A percentile compares a stretch with the other conserved stretches of the same genome.
Evolutionary conservation across 1,140 invertebrate genomes (phyloP).

Genomic region (Agrilus planipennis): DNA sequence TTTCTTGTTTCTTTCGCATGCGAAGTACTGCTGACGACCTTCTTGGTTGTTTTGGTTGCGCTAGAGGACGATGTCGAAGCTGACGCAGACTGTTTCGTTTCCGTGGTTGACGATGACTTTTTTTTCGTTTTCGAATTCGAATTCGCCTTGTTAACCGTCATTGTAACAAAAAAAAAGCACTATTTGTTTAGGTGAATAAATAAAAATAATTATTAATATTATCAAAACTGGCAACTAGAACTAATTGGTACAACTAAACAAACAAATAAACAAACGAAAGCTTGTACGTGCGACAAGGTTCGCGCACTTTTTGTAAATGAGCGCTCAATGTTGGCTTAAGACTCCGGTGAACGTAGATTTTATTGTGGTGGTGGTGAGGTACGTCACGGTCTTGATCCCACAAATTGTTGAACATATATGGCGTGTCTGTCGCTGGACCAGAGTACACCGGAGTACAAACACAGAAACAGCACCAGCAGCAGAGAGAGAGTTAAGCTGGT

Average conservation of each 20-base stretch:
- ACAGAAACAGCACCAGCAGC: too few species aligned
- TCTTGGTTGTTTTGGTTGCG: constrained; percentile 14
- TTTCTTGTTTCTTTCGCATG: constrained; percentile 4
- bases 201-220: constrained; percentile 9
- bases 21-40: constrained; percentile 1
- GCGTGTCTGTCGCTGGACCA: too few species aligned
- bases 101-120: constrained; percentile 13
- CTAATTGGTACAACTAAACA: constrained; percentile 12
- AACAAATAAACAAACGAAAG: constrained; percentile 8
- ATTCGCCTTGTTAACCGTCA: constrained; percentile 28
- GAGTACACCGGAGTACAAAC: too few species aligned
- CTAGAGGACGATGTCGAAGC: background rate
- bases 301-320: constrained; percentile 24
- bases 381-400: constrained; percentile 19
- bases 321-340: constrained; percentile 6
- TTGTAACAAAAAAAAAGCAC: constrained; percentile 17
- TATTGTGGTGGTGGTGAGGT: constrained; percentile 11
- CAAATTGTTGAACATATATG: constrained; percentile 27
- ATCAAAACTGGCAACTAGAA: constrained; percentile 12
- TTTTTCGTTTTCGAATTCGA: constrained; percentile 21
- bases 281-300: constrained; percentile 14
- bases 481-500: too few species aligned
- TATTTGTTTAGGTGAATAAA: constrained; percentile 7
- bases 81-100: constrained; percentile 11
- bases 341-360: constrained; percentile 3